Percentiles rank a stretch among this genome's conserved stretches.
Evolutionary conservation across 2,888 invertebrate genomes (phyloP).

Genomic region (Chaitophorus viminalis): DNA sequence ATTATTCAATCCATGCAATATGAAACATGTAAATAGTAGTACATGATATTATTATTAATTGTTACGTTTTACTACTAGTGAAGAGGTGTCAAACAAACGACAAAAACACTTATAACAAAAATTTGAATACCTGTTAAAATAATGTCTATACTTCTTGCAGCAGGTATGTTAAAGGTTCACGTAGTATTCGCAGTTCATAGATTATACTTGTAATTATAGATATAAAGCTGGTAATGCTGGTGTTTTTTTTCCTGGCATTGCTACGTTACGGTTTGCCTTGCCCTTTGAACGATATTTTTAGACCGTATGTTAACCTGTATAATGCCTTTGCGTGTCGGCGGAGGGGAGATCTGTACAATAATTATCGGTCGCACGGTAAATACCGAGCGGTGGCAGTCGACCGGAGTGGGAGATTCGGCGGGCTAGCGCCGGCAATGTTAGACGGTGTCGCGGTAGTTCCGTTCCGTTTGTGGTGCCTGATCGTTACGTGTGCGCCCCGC

Average conservation of each 20-base stretch:
- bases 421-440: conserved; percentile 25
- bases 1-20: too few relatives aligned
- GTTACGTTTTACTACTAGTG: too few relatives aligned
- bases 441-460: conserved; percentile 44
- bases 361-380: conserved; percentile 55
- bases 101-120: not conserved
- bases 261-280: conserved; percentile 35
- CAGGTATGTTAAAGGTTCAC: not conserved
- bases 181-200: not conserved
- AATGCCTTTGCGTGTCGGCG: not conserved
- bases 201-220: conserved; percentile 22
- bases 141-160: not conserved
- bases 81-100: not conserved
- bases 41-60: too few relatives aligned
- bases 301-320: conserved; percentile 2
- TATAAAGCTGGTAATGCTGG: not conserved
- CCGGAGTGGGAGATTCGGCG: not conserved
- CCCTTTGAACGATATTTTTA: conserved; percentile 59
- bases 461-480: conserved; percentile 50
- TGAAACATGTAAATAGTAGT: too few relatives aligned
- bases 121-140: not conserved
- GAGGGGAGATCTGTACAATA: conserved; percentile 24
- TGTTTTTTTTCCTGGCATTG: conserved; percentile 33
- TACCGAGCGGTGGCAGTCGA: conserved; percentile 5
- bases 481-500: conserved; percentile 20